Percentiles rank a stretch among this genome's conserved stretches.
phyloP scores from a whole-genome alignment of 2,888 invertebrate species.

The Tetragnatha montana region DNA sequence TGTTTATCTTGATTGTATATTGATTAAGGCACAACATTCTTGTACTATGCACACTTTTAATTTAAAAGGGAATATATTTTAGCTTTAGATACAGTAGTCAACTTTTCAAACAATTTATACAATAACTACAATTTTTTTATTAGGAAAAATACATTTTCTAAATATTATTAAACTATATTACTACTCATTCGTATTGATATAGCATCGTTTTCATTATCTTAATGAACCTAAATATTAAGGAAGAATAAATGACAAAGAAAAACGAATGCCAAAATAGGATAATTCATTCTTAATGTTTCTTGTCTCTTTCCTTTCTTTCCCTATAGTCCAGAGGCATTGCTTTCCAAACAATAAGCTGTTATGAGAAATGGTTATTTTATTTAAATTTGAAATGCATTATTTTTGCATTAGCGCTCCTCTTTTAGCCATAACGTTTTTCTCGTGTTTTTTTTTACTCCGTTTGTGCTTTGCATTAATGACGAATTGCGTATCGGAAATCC shows the following conservation, averaged over 20 bases:
- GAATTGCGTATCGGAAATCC: background rate
- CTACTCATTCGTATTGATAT: background rate
- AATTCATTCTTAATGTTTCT: background rate
- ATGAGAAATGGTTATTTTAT: slow-evolving; percentile 14
- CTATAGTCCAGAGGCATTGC: background rate
- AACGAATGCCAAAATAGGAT: background rate
- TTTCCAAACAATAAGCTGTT: background rate
- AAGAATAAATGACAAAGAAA: background rate
- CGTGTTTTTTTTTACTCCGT: background rate
- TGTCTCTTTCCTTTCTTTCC: background rate
- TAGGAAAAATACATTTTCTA: no score
- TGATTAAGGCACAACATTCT: no score
- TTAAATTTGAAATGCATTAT: slow-evolving; percentile 8
- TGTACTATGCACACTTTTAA: no score
- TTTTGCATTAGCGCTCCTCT: slow-evolving; percentile 5
- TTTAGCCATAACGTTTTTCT: background rate
- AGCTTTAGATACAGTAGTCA: no score
- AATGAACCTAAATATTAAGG: background rate
- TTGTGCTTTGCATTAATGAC: background rate
- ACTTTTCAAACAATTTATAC: no score
- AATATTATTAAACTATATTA: no score
- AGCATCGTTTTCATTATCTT: background rate
- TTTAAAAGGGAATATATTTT: no score
- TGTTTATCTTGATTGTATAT: no score
- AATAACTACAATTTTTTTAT: no score